A percentile compares a stretch with the other conserved stretches of the same genome.
Evolutionary conservation across 1,140 invertebrate genomes (phyloP).

Genomic region (Neodiprion lecontei): DNA sequence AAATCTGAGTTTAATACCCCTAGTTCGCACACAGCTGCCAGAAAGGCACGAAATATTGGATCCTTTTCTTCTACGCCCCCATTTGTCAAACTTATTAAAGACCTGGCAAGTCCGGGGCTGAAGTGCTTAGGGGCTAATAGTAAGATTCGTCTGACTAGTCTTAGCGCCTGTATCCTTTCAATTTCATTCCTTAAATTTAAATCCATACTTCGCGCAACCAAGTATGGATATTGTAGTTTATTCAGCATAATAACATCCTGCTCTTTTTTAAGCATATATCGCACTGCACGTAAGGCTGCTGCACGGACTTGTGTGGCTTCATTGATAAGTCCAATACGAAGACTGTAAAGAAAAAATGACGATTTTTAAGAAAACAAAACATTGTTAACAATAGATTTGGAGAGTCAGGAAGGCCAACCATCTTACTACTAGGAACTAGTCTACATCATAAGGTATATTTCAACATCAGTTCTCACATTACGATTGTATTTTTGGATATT

Average conservation of each 20-base stretch:
- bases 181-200: slow-evolving; percentile 84
- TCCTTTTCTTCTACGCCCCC: slow-evolving; percentile 82
- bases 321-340: slow-evolving; percentile 83
- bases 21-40: slow-evolving; percentile 87
- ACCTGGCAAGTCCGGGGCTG: slow-evolving; percentile 71
- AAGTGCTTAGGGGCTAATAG: slow-evolving; percentile 71
- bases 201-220: slow-evolving; percentile 84
- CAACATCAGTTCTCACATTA: too few relatives aligned
- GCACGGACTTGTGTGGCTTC: slow-evolving; percentile 89
- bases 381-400: slow-evolving; percentile 28
- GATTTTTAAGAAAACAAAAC: slow-evolving; percentile 24
- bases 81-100: slow-evolving; percentile 82
- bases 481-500: too few relatives aligned
- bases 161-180: slow-evolving; percentile 88
- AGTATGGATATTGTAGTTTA: slow-evolving; percentile 80
- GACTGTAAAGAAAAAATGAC: slow-evolving; percentile 65
- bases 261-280: slow-evolving; percentile 81
- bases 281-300: slow-evolving; percentile 81
- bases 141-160: slow-evolving; percentile 78
- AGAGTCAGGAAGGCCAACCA: slow-evolving; percentile 22
- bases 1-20: slow-evolving; percentile 83
- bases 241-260: slow-evolving; percentile 81
- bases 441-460: neutral
- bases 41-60: slow-evolving; percentile 77
- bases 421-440: slow-evolving; percentile 1